Conservation (phyloP, 2,797 vertebrate genomes). For the Diplodus puntazzo region DNA sequence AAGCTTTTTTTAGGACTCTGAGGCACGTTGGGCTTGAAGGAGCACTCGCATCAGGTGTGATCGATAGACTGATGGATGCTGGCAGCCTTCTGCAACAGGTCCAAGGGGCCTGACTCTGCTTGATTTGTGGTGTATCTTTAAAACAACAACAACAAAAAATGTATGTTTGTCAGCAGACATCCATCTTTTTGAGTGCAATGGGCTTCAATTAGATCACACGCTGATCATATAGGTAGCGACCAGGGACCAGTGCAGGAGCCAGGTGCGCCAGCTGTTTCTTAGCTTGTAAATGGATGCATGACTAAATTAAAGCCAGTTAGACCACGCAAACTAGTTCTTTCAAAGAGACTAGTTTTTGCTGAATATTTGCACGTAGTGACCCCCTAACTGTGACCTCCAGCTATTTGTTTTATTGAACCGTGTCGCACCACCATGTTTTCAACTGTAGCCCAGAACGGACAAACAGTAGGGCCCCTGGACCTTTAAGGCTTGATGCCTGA, state of each 20-base stretch:
- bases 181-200: slow-evolving; percentile 29
- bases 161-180: slow-evolving; percentile 39
- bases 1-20: slow-evolving; percentile 48
- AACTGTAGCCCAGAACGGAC: too few relatives aligned
- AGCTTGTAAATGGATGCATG: not conserved
- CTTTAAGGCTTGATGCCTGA: too few relatives aligned
- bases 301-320: not conserved
- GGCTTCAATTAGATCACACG: slow-evolving; percentile 23
- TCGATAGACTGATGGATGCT: slow-evolving; percentile 67
- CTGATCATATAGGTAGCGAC: not conserved
- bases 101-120: slow-evolving; percentile 3
- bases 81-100: slow-evolving; percentile 35
- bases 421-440: too few relatives aligned
- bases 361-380: not conserved
- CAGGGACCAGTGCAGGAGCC: too few relatives aligned
- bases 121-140: slow-evolving; percentile 41
- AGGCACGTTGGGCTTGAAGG: slow-evolving; percentile 37
- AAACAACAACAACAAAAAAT: slow-evolving; percentile 1
- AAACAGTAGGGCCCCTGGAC: too few relatives aligned
- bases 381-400: too few relatives aligned
- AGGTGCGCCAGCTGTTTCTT: too few relatives aligned
- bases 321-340: not conserved
- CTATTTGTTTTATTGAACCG: not conserved
- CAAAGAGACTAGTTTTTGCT: not conserved
- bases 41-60: slow-evolving; percentile 52